Conservation (phyloP, 53 echinoderm and acorn worm genomes). For the Mesocentrotus franciscanus region DNA sequence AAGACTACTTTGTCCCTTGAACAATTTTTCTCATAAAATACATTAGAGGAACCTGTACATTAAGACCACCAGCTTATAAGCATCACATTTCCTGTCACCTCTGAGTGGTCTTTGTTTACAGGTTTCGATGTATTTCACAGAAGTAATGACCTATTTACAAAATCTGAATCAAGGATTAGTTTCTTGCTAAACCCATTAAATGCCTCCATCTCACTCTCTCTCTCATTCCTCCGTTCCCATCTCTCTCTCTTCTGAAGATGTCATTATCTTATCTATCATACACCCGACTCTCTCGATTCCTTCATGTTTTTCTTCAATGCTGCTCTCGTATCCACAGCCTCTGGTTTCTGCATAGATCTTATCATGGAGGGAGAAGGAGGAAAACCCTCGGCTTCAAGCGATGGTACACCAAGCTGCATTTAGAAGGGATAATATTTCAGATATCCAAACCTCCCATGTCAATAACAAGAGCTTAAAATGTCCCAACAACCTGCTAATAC, state of each 20-base stretch:
- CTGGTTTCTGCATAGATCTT: conserved; percentile 12
- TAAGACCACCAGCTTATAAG: no score
- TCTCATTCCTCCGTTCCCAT: neutral
- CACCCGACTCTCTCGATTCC: neutral
- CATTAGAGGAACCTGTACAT: no score
- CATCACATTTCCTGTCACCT: neutral
- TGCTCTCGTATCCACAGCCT: neutral
- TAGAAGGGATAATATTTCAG: conserved; percentile 50
- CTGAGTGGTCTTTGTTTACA: no score
- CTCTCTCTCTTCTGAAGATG: conserved; percentile 20
- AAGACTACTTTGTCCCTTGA: neutral
- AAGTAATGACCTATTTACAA: no score
- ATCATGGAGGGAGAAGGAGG: conserved; percentile 2
- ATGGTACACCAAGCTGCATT: conserved; percentile 25
- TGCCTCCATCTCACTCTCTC: neutral
- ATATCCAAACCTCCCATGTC: conserved; percentile 54
- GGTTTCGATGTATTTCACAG: no score
- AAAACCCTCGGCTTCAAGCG: conserved; percentile 14
- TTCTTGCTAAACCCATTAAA: neutral
- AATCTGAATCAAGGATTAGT: no score
- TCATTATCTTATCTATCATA: neutral
- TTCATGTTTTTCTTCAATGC: neutral
- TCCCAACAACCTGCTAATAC: conserved; percentile 40
- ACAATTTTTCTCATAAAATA: no score
- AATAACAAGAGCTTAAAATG: conserved; percentile 55